Evolutionary conservation across 1,140 invertebrate species (phyloP), one percentile per base, ranked within the genome.

Genomic region (Caenorhabditis remanei): DNA sequence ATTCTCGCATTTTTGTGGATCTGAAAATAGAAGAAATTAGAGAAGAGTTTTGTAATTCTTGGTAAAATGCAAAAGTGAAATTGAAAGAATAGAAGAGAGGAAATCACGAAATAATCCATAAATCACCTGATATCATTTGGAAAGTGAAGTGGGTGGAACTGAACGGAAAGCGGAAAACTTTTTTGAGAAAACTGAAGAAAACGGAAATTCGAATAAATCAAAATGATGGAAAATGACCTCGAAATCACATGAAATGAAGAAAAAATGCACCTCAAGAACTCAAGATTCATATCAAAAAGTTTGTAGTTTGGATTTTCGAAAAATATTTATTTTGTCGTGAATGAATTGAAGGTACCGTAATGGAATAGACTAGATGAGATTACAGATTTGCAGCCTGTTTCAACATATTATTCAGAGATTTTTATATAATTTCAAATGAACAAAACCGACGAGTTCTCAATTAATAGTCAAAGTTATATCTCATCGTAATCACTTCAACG

Each of bases 191-290:
- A 43, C 13, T 11, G 50, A 53, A 53, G 16, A 53, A 63, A 63
- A 11, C 61, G 65, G 65, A 71, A 71, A 71, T 71, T 71, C 65
- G 65, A 71, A 71, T 71, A 71, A 71, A 71, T 71, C 65, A 71
- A 71, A 71, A 71, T 63, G 61, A 63, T 63, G 61, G 61, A 58
- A n/a, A 63, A 63, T 63, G 61, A 63, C 61, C 65, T 71, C 11
- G 65, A 43, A n/a, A 71, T 71, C 65, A 71, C 65, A 46, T 43
- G 65, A 14, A 63, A 58, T 7, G 14, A 8, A 58, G 11, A 40
- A 40, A 16, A 65, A 40, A 16, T 40, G 61, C 32, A 46, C 19
- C 19, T 71, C 65, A 40, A 63, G 61, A 40, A 32, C 24, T 21
- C 21, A 58, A n/a, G n/a, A 53, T 53, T 16, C 50, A 53, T 11